Evolutionary conservation across 2,113 vertebrate species (phyloP), one percentile per base, ranked within the genome.

Genomic region (Etheostoma spectabile): DNA sequence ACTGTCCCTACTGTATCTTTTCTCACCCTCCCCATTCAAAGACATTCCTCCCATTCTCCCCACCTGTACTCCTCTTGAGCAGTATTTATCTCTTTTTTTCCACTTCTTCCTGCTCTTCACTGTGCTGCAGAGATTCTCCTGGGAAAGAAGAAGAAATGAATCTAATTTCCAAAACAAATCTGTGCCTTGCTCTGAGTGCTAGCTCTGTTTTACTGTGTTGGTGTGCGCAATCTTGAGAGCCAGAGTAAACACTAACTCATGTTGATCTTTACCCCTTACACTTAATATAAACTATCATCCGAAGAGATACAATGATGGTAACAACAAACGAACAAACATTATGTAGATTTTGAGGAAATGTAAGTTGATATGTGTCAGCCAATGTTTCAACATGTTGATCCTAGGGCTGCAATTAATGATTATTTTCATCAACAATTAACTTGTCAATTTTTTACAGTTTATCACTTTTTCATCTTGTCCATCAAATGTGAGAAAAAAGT

Each of bases 41-140:
- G 59, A 79, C 85, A 88, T 89, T 90, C 90, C 74, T 86, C 27
- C 22, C 46, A 33, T 52, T 75, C 70, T 67, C 13, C 30, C 11
- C 48, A 78, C 59, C 46, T 69, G 69, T 27, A 46, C 57, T 45
- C n/a, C 22, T 11, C 38, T 42, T 11, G 24, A 74, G 52, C 14
- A 56, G 55, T 59, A 67, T 38, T 27, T 2, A 12, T 49, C 45
- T n/a, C 11, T 66, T 11, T 33, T 24, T 42, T 38, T 42, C 8
- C 5, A 2, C n/a, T 63, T 21, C 12, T 38, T 53, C 14, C n/a
- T 14, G 18, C 65, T 35, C n/a, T 35, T 38, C 45, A 6, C 15
- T 22, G 49, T 33, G 49, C 56, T 64, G 65, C 71, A 21, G 51
- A 35, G 46, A 73, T 61, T 68, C 38, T 84, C 64, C 56, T 16